Evolutionary conservation across 2,888 invertebrate genomes (phyloP).

Genomic region (Oegoconia quadripuncta): DNA sequence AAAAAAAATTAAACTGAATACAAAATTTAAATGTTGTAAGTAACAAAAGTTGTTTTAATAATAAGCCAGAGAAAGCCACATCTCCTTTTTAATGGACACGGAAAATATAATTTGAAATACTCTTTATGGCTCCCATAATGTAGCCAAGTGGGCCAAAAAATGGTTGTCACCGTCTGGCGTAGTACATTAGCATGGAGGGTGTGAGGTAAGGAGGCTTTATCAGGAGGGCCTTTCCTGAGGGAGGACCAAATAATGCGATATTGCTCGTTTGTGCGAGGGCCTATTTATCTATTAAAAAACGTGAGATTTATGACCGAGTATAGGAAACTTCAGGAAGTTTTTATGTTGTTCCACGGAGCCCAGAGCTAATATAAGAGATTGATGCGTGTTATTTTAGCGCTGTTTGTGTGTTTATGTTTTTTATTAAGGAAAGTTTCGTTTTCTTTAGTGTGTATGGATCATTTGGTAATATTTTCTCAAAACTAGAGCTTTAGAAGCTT

Average conservation of each 20-base stretch:
- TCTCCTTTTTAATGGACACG: constrained; percentile 74
- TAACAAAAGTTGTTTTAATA: constrained; percentile 51
- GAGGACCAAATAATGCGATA: constrained; percentile 78
- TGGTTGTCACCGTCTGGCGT: constrained; percentile 78
- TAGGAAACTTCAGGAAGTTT: constrained; percentile 73
- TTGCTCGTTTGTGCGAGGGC: constrained; percentile 78
- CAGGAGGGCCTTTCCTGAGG: constrained; percentile 78
- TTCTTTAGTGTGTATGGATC: constrained; percentile 10
- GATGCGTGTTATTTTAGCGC: constrained; percentile 63
- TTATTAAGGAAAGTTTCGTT: constrained; percentile 15
- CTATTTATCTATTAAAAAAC: constrained; percentile 80
- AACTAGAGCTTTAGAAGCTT: not conserved
- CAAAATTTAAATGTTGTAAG: constrained; percentile 27
- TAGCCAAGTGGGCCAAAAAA: constrained; percentile 79
- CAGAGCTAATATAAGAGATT: constrained; percentile 69
- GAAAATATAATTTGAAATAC: constrained; percentile 77
- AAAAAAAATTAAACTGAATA: constrained; percentile 22
- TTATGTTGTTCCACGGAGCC: constrained; percentile 68
- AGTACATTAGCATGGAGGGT: constrained; percentile 78
- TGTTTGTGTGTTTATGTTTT: constrained; percentile 39
- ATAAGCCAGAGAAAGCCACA: constrained; percentile 54
- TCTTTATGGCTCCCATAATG: constrained; percentile 75
- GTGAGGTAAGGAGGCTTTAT: constrained; percentile 76
- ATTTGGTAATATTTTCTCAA: not conserved
- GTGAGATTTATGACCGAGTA: constrained; percentile 68